A percentile compares a stretch with the other conserved stretches of the same genome.
phyloP scores from a whole-genome alignment of 2,888 invertebrate genomes.

The Parnassius glacialis region DNA sequence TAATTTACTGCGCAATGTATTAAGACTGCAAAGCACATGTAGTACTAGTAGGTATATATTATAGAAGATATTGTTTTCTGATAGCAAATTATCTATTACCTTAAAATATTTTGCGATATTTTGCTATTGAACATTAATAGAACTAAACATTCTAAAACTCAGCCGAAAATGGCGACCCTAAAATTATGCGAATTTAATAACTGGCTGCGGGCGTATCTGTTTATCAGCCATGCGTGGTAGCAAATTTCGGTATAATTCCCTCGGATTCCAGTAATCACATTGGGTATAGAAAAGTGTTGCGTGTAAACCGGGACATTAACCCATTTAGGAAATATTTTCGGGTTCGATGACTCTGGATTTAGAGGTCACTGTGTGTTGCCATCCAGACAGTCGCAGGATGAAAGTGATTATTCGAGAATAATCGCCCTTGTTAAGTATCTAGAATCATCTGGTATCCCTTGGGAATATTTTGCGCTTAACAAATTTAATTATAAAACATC shows the following conservation, averaged over 20 bases:
- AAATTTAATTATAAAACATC: no score
- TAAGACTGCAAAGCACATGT: no score
- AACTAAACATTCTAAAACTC: background rate
- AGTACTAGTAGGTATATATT: no score
- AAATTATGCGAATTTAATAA: slow-evolving; percentile 3
- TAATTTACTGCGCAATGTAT: no score
- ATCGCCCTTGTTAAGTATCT: slow-evolving; percentile 3
- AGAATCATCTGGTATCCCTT: slow-evolving; percentile 14
- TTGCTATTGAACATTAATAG: no score
- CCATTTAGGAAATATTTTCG: slow-evolving; percentile 71
- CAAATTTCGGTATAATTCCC: slow-evolving; percentile 54
- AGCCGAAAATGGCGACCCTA: background rate
- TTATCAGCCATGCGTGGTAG: slow-evolving; percentile 66
- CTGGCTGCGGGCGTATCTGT: slow-evolving; percentile 34
- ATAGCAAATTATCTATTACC: no score
- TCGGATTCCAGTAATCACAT: slow-evolving; percentile 51
- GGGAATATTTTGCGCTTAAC: background rate
- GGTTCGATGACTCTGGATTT: slow-evolving; percentile 68
- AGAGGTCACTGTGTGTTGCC: slow-evolving; percentile 58
- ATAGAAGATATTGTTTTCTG: no score
- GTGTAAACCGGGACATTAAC: slow-evolving; percentile 68
- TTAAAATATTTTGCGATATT: no score
- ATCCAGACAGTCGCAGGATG: slow-evolving; percentile 49
- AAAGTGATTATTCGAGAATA: slow-evolving; percentile 30
- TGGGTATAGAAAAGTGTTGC: slow-evolving; percentile 48